Base-by-base conservation (phyloP, 2,888 invertebrate species). In the Colletes collaris region DNA sequence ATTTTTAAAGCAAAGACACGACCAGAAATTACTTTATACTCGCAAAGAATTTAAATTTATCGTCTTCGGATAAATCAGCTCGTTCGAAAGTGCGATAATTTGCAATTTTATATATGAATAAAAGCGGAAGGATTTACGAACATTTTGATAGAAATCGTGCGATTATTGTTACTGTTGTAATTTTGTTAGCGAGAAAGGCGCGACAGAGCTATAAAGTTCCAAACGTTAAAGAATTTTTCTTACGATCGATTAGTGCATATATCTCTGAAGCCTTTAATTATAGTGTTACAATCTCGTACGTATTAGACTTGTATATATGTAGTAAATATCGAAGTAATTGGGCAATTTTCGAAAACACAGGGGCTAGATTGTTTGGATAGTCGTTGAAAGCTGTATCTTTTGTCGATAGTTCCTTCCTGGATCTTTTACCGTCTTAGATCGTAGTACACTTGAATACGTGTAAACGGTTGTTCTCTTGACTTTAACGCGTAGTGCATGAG, bases 361-460 rank as follows among this genome's bases (percentile, higher is more conserved):
- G 84, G 79, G 73, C 76, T 82, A 73, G 78, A 79, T 16, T 85
- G 82, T 83, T 83, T 69, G 65, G 71, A 81, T 35, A 56, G 19
- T 58, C 52, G 37, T 58, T 53, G 56, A 19, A 62, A 69, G 35
- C 19, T 53, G 27, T 52, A 52, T 52, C 65, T 46, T 65, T 58
- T 64, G n/a, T 55, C 53, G n/a, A 58, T 63, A 50, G 53, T 63
- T 79, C 37, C 46, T 58, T 53, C 49, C 4, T 11, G 59, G 60
- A 79, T 62, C 50, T 46, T 69, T 70, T 46, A 27, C 56, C 55
- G 19, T 56, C 53, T 67, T 56, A 73, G 50, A 65, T 67, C 16
- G 35, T 59, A 66, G 49, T 50, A 49, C 27, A 27, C 60, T 65
- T 64, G 53, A 56, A 72, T 44, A 8, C 53, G 55, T 44, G 59